Evolutionary conservation across 2,113 vertebrate species (phyloP), one percentile per base, ranked within the genome.

Genomic region (Ictalurus punctatus): DNA sequence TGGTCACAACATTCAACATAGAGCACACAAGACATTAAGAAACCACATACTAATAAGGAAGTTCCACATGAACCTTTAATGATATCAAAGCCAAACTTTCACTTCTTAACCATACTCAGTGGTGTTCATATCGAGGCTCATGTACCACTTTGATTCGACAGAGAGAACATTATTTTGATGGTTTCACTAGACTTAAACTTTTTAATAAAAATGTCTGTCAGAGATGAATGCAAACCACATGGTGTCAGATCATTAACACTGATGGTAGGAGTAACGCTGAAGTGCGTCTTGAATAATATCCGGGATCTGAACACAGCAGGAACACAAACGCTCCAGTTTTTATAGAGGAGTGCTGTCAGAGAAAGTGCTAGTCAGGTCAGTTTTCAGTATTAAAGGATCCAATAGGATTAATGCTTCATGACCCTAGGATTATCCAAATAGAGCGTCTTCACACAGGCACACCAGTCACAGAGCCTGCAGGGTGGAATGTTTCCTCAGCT

Each of bases 401-500:
- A 78, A 52, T 14, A 48, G 83, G 37, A 25, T 85, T 27, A 83
- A 84, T 54, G 21, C 23, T 52, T 58, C 83, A 71, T 69, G 83
- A 30, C 23, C 67, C 44, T 40, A 48, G 10, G 0, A 69, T 44
- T 19, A 37, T 81, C 25, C n/a, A 73, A 83, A 61, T 83, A 69
- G 48, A 83, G 10, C 14, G 3, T 37, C 17, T 81, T 48, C 63
- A 82, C 52, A 44, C 52, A 58, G 63, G 54, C 54, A 37, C 17
- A 83, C 82, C 48, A 73, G n/a, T 4, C n/a, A 40, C 40, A 54
- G 21, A 34, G 86, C 10, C 86, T 67, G 25, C 21, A 63, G 85
- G 34, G 25, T 86, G 34, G 73, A 78, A 63, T 63, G 71, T 87
- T 73, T 81, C 52, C 21, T 40, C 81, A 89, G 91, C 79, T 85